phyloP scores from a whole-genome alignment of 2,797 vertebrate genomes.

The Heteromormyrus szaboi region DNA sequence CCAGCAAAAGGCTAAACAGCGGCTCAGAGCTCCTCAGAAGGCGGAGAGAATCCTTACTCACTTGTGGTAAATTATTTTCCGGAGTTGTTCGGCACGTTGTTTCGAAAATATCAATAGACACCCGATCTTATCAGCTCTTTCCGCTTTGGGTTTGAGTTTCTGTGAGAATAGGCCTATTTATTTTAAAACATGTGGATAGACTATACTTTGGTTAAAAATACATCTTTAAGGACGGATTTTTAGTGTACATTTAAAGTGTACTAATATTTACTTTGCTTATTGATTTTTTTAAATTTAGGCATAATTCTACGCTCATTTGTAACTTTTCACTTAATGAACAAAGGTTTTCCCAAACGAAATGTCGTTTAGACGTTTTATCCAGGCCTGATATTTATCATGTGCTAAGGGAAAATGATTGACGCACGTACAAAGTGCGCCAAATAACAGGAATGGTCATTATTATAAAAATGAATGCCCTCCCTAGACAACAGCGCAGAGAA shows the following conservation, averaged over 20 bases:
- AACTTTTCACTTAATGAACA: background rate
- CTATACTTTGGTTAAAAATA: background rate
- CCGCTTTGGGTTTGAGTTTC: background rate
- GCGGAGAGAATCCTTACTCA: conserved; percentile 35
- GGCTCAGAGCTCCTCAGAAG: conserved; percentile 38
- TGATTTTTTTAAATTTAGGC: background rate
- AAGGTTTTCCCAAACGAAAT: background rate
- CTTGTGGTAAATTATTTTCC: background rate
- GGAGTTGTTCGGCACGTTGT: background rate
- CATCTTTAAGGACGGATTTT: background rate
- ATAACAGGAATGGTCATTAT: background rate
- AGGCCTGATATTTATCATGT: background rate
- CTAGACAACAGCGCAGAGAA: background rate
- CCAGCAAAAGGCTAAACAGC: conserved; percentile 43
- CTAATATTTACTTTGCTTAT: background rate
- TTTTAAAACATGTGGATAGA: background rate
- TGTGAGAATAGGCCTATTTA: background rate
- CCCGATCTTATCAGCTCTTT: background rate
- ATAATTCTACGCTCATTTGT: background rate
- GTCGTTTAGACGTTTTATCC: background rate
- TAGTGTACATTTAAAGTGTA: background rate
- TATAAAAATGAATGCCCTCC: background rate
- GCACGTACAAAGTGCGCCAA: background rate
- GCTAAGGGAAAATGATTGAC: background rate
- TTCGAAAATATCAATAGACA: background rate